phyloP scores from a whole-genome alignment of 2,113 vertebrate species.

The Crypturellus undulatus region DNA sequence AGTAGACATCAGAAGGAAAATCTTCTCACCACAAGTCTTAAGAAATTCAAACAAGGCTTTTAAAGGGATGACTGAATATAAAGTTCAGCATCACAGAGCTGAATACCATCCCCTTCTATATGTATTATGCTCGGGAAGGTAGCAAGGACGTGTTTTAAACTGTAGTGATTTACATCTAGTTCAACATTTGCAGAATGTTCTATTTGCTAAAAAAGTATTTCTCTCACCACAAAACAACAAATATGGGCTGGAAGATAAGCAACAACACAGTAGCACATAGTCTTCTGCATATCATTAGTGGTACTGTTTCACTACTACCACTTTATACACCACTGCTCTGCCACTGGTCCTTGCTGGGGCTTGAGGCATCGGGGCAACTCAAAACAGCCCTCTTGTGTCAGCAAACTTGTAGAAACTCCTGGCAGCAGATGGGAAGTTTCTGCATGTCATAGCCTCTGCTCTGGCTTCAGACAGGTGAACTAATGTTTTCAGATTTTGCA shows the following conservation, averaged over 20 bases:
- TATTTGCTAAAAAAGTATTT: neutral
- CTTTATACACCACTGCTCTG: too few relatives aligned
- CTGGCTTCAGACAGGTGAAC: neutral
- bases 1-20: neutral
- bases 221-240: neutral
- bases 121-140: neutral
- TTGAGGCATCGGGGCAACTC: neutral
- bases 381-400: neutral
- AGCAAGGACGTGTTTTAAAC: neutral
- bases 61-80: neutral
- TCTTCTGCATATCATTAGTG: neutral
- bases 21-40: neutral
- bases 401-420: neutral
- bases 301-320: too few relatives aligned
- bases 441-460: fast-evolving
- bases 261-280: neutral
- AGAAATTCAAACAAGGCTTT: neutral
- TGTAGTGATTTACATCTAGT: neutral
- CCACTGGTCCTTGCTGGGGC: neutral
- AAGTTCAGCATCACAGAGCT: neutral
- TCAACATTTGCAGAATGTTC: neutral
- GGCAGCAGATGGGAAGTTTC: neutral
- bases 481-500: neutral
- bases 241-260: neutral
- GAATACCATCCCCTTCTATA: neutral